A percentile compares a stretch with the other conserved stretches of the same genome.
These are phyloP conservation scores for Atta cephalotes DNA, from an alignment of 1,140 invertebrate genomes.

Conservation along the genomic window DNA sequence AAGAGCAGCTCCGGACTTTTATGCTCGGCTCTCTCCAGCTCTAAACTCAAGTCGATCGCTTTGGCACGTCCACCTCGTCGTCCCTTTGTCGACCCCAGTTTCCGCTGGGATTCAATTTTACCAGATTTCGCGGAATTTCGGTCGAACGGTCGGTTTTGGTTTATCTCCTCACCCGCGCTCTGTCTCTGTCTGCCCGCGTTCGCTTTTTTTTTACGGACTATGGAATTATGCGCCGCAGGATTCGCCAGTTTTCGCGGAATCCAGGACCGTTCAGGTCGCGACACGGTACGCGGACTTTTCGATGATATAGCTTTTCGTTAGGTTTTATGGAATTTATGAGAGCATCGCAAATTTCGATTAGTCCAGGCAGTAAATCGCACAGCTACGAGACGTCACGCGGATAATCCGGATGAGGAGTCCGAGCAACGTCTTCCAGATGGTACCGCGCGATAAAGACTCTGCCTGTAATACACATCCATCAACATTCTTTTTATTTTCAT, in stretches of 20 bases:
- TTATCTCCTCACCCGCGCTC: conserved; percentile 70
- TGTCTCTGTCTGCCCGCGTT: conserved; percentile 37
- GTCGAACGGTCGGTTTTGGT: conserved; percentile 72
- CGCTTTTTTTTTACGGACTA: conserved; percentile 49
- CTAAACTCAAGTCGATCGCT: conserved; percentile 56
- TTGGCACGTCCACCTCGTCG: conserved; percentile 42
- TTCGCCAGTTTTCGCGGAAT: conserved; percentile 71
- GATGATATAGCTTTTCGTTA: conserved; percentile 58
- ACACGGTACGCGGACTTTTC: neutral
- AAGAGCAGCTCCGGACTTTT: conserved; percentile 38
- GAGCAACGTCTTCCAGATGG: conserved; percentile 32
- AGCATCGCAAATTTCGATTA: conserved; percentile 46
- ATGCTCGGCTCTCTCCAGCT: conserved; percentile 31
- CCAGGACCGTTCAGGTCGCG: neutral
- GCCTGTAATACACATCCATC: conserved; percentile 8
- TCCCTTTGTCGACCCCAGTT: conserved; percentile 53
- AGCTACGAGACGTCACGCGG: conserved; percentile 36
- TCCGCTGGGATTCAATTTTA: conserved; percentile 77
- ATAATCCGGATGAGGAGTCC: conserved; percentile 58
- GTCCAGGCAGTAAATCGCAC: conserved; percentile 45
- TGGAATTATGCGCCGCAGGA: conserved; percentile 71
- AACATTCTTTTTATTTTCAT: neutral
- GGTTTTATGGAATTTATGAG: conserved; percentile 57
- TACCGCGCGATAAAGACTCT: conserved; percentile 7
- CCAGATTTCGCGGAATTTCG: conserved; percentile 82